Percentiles rank a stretch among this genome's conserved stretches.
phyloP scores from a whole-genome alignment of 2,113 vertebrate species.

The Halcyon malimbica region DNA sequence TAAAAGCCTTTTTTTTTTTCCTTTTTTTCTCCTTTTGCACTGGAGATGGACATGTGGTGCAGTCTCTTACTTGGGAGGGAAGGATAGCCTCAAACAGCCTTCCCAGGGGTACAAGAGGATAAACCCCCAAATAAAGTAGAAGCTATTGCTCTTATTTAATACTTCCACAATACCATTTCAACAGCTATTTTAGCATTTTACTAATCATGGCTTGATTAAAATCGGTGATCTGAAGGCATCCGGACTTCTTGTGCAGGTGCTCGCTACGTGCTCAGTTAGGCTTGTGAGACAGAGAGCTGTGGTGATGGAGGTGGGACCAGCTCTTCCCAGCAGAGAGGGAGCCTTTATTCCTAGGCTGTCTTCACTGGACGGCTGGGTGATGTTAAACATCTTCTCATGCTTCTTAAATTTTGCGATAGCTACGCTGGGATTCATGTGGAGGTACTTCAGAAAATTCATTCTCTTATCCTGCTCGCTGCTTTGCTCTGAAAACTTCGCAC shows the following conservation, averaged over 20 bases:
- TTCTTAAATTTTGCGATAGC: background rate
- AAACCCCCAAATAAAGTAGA: background rate
- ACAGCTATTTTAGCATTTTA: background rate
- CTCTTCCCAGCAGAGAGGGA: background rate
- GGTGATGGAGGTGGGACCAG: background rate
- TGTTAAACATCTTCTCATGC: background rate
- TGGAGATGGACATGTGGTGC: background rate
- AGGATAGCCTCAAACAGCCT: background rate
- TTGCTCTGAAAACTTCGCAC: background rate
- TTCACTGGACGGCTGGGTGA: background rate
- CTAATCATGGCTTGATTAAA: background rate
- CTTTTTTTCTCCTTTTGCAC: background rate
- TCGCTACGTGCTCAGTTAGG: rapidly evolving
- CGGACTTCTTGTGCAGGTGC: background rate
- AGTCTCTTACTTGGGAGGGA: background rate
- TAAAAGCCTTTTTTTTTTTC: background rate
- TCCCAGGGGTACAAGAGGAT: background rate
- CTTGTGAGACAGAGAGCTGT: background rate
- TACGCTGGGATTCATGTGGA: background rate
- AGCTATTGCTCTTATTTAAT: background rate
- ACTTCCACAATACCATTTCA: background rate
- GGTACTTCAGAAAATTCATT: background rate
- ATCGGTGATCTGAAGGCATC: background rate
- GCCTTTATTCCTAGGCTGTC: background rate
- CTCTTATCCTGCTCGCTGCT: background rate